Evolutionary conservation across 2,113 vertebrate genomes (phyloP).

Genomic region (Odontesthes bonariensis): DNA sequence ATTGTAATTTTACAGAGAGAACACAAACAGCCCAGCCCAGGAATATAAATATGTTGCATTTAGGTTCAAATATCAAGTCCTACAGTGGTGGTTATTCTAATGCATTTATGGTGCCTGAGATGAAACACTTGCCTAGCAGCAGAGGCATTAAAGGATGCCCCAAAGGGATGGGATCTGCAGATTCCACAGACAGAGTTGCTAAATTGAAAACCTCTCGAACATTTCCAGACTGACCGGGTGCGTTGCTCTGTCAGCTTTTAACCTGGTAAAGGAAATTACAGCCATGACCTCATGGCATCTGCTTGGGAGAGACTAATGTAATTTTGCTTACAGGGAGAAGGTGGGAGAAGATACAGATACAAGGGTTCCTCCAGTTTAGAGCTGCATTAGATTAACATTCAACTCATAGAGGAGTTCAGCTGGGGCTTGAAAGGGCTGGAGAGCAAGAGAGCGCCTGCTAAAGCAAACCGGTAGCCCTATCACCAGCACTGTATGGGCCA

Average conservation of each 20-base stretch:
- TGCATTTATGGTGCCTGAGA: slow-evolving; percentile 33
- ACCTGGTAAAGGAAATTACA: slow-evolving; percentile 78
- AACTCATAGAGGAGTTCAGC: slow-evolving; percentile 59
- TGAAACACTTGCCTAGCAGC: slow-evolving; percentile 58
- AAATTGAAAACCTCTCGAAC: slow-evolving; percentile 76
- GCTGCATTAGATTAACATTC: slow-evolving; percentile 73
- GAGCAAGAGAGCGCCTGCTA: slow-evolving; percentile 33
- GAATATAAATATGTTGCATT: slow-evolving; percentile 57
- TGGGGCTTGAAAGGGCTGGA: slow-evolving; percentile 58
- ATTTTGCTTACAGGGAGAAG: slow-evolving; percentile 63
- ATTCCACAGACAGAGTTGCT: slow-evolving; percentile 45
- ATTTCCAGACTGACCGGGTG: slow-evolving; percentile 61
- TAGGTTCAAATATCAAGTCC: slow-evolving; percentile 37
- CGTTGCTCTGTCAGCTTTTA: slow-evolving; percentile 74
- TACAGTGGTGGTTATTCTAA: slow-evolving; percentile 48
- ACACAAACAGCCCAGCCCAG: slow-evolving; percentile 32
- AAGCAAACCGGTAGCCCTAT: slow-evolving; percentile 42
- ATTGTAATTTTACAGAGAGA: slow-evolving; percentile 58
- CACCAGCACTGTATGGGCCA: slow-evolving; percentile 30
- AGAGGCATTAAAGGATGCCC: too few relatives aligned
- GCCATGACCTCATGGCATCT: slow-evolving; percentile 65
- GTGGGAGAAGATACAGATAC: slow-evolving; percentile 42
- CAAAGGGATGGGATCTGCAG: slow-evolving; percentile 49
- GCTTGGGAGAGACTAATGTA: slow-evolving; percentile 58
- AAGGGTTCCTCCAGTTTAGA: slow-evolving; percentile 43